Evolutionary conservation across 2,888 invertebrate genomes (phyloP).

Genomic region (Ennomos fuscantarius): DNA sequence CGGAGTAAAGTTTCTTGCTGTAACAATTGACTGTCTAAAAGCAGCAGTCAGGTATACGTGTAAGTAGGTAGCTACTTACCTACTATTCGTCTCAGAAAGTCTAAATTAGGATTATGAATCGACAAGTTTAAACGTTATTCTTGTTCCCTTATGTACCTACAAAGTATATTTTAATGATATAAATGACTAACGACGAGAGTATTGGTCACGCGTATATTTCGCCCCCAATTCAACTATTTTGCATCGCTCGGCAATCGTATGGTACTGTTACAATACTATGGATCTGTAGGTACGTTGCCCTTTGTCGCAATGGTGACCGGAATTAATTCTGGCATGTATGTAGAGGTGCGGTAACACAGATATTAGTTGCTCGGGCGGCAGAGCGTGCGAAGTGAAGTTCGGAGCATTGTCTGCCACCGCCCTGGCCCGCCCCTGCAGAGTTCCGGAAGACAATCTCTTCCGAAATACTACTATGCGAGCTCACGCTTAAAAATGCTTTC

Average conservation of each 20-base stretch:
- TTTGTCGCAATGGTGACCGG: slow-evolving; percentile 13
- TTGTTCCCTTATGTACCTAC: too few species aligned
- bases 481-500: slow-evolving; percentile 42
- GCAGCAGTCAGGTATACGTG: too few species aligned
- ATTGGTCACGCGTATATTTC: too few species aligned
- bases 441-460: slow-evolving; percentile 63
- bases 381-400: slow-evolving; percentile 28
- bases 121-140: too few species aligned
- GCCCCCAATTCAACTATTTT: too few species aligned
- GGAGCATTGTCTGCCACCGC: slow-evolving; percentile 17
- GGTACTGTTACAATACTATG: slow-evolving; percentile 8
- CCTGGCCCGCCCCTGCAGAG: slow-evolving; percentile 19
- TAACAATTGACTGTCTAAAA: too few species aligned
- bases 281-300: slow-evolving; percentile 14
- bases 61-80: too few species aligned
- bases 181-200: neutral
- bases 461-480: slow-evolving; percentile 57
- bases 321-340: slow-evolving; percentile 28
- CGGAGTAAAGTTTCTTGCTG: too few species aligned
- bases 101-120: too few species aligned
- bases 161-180: neutral
- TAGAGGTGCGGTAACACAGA: slow-evolving; percentile 29
- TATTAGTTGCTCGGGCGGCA: slow-evolving; percentile 30
- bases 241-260: neutral
- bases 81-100: too few species aligned